These are phyloP conservation scores for Cranoglanis bouderius DNA, from an alignment of 2,113 vertebrate species.

Conservation along the genomic window DNA sequence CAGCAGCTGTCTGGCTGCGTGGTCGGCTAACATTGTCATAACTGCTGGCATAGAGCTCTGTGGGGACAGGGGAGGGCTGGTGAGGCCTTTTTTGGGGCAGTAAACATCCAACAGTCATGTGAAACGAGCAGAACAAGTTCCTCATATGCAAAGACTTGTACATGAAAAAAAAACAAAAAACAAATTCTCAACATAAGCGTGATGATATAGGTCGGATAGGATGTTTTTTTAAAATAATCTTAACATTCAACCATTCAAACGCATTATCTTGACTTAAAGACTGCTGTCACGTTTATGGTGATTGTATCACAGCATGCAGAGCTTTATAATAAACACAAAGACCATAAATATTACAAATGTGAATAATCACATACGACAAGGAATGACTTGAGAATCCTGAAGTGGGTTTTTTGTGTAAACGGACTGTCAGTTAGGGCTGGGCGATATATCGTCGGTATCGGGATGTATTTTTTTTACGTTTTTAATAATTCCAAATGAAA, in stretches of 20 bases:
- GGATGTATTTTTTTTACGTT: no score
- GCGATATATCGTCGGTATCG: no score
- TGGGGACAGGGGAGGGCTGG: slow-evolving; percentile 65
- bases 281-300: no score
- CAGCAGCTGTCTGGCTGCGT: slow-evolving; percentile 99
- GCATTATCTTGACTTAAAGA: neutral
- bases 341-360: neutral
- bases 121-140: slow-evolving; percentile 66
- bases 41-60: slow-evolving; percentile 99
- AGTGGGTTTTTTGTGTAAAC: neutral
- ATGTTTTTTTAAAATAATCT: no score
- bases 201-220: no score
- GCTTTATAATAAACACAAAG: neutral
- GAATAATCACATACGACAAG: neutral
- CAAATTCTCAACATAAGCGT: neutral
- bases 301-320: neutral
- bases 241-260: neutral
- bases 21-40: slow-evolving; percentile 99
- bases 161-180: neutral
- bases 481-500: no score
- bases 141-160: neutral
- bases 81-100: slow-evolving; percentile 51
- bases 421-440: no score
- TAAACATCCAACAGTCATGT: slow-evolving; percentile 67
- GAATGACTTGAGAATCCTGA: neutral